These are phyloP conservation scores for Egretta garzetta DNA, from an alignment of 2,113 vertebrate species.

Conservation along the genomic window DNA sequence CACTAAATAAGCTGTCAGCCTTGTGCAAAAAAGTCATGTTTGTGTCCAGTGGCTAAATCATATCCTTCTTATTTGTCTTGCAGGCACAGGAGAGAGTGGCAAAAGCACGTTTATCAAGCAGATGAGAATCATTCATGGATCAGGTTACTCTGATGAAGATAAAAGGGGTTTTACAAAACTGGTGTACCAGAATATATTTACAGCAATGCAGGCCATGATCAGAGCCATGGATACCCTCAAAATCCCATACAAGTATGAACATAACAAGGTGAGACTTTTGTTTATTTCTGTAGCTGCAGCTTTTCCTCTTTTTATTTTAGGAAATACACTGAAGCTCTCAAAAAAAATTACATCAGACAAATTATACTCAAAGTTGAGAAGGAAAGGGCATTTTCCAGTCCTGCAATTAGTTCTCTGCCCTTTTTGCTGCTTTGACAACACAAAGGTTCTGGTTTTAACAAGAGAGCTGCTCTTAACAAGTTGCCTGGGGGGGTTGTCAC, in stretches of 20 bases:
- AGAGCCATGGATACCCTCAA: constrained; percentile 91
- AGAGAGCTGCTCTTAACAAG: background rate
- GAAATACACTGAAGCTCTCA: background rate
- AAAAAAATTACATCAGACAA: background rate
- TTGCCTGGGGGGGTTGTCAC: background rate
- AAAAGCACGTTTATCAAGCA: constrained; percentile 91
- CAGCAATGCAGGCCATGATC: constrained; percentile 95
- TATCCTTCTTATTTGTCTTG: constrained; percentile 50
- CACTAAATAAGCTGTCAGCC: background rate
- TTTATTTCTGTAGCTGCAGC: background rate
- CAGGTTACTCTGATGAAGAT: constrained; percentile 96
- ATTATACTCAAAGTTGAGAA: background rate
- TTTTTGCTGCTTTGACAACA: background rate
- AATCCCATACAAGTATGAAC: constrained; percentile 90
- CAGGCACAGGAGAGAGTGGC: constrained; percentile 87
- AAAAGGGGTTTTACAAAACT: constrained; percentile 90
- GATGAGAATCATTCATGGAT: constrained; percentile 97
- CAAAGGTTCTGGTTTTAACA: background rate
- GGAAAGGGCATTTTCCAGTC: background rate
- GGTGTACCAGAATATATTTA: constrained; percentile 98
- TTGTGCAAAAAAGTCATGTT: background rate
- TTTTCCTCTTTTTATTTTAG: background rate
- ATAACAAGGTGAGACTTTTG: constrained; percentile 86
- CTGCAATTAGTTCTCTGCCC: background rate
- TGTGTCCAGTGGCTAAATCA: constrained; percentile 12